Conservation (phyloP, 53 echinoderm and acorn worm genomes). For the Mesocentrotus franciscanus region DNA sequence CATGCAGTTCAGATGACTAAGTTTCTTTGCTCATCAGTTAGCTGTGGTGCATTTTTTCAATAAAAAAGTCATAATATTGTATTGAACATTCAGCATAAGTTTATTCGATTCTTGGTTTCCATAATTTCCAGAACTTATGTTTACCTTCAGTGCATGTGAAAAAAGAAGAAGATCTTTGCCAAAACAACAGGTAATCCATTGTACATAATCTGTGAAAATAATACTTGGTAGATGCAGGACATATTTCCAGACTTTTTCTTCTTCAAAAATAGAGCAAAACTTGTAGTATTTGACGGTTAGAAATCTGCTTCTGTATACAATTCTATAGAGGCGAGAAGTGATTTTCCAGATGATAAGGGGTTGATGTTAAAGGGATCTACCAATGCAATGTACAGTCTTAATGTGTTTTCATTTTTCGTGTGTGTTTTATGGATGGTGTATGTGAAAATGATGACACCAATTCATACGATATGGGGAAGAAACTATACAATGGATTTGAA, state of each 20-base stretch:
- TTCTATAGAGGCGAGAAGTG: too few relatives aligned
- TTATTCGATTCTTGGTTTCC: too few relatives aligned
- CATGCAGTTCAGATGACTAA: neutral
- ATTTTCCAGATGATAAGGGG: neutral
- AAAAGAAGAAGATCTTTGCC: neutral
- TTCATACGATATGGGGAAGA: neutral
- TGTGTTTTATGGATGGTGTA: neutral
- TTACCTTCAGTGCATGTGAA: too few relatives aligned
- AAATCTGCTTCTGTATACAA: neutral
- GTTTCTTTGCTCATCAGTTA: neutral
- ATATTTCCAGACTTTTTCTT: neutral
- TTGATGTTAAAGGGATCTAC: neutral
- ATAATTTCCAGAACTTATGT: too few relatives aligned
- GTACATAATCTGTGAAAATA: neutral
- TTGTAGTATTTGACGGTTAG: neutral
- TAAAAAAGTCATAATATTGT: too few relatives aligned
- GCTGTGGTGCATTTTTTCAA: neutral
- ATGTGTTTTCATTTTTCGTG: neutral
- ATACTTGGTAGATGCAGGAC: neutral
- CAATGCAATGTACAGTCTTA: conserved; percentile 13
- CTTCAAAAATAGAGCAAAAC: neutral
- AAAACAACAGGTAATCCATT: neutral
- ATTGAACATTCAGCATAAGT: too few relatives aligned
- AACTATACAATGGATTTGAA: neutral
- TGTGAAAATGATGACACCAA: neutral